Conservation (phyloP, 2,113 vertebrate genomes). For the Gambusia affinis region DNA sequence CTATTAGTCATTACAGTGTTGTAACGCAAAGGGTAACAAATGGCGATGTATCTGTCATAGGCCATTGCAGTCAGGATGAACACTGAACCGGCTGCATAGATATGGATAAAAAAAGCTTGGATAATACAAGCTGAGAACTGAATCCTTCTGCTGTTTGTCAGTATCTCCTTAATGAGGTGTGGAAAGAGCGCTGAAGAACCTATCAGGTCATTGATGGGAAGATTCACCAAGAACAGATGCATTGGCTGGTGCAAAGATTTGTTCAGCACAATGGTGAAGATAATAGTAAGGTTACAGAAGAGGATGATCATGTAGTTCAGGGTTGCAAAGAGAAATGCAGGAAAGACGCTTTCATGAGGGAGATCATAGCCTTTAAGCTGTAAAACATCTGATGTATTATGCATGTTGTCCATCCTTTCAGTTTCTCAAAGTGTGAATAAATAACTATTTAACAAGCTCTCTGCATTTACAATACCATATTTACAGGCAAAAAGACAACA, state of each 20-base stretch:
- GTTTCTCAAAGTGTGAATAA: not conserved
- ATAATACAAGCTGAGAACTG: conserved; percentile 63
- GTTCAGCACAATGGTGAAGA: conserved; percentile 71
- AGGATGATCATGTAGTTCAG: conserved; percentile 75
- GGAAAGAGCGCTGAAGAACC: conserved; percentile 71
- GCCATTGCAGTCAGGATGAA: conserved; percentile 76
- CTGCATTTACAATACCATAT: not conserved
- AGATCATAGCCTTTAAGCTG: conserved; percentile 55
- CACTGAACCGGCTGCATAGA: conserved; percentile 66
- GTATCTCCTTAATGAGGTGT: conserved; percentile 61
- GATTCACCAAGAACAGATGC: conserved; percentile 76
- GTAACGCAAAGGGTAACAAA: conserved; percentile 78
- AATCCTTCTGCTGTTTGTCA: conserved; percentile 57
- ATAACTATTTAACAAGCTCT: not conserved
- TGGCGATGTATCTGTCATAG: conserved; percentile 81
- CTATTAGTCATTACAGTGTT: conserved; percentile 67
- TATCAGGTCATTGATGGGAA: conserved; percentile 76
- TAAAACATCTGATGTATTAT: conserved; percentile 62
- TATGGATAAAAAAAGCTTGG: conserved; percentile 80
- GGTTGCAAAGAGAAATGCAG: conserved; percentile 70
- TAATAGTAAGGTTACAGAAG: conserved; percentile 75
- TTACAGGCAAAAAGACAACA: too few relatives aligned
- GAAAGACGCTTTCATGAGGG: conserved; percentile 31
- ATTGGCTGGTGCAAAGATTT: conserved; percentile 78
- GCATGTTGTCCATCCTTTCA: conserved; percentile 32